Evolutionary conservation across 2,113 vertebrate genomes (phyloP), one percentile per base, ranked within the genome.

Genomic region (Microcebus tavaratra): DNA sequence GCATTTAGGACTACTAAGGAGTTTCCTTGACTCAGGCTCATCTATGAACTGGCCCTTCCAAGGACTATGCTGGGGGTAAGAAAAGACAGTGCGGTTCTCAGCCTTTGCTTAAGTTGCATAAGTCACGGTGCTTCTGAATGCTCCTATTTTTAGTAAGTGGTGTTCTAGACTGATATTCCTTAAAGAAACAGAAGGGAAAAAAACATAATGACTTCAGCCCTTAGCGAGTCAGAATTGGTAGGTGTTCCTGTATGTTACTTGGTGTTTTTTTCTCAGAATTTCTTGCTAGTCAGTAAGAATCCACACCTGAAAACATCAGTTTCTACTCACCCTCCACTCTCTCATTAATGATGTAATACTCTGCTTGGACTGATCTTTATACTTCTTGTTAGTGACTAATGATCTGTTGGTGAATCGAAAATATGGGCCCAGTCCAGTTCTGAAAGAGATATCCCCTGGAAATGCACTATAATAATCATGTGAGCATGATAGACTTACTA

Each of bases 401-500:
- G 45, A 42, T 67, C n/a, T 82, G 5, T 45, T 84, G 42, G 18
- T 88, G 42, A 88, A 75, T 36, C 78, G 67, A 96, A 96, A 97
- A 79, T 78, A 68, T 17, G 2, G 18, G 42, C 27, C 42, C 20
- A 79, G 6, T 63, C 75, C 50, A 80, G 36, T 15, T 25, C 92
- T 29, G 21, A 63, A 82, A 95, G 91, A 92, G 82, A 57, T 31
- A 70, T 91, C 78, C 42, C 94, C 85, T 96, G 73, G 68, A 94
- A 95, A 94, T 79, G 15, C 8, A 59, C 34, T 65, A 80, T 94
- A 94, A 85, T 91, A 97, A 94, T 95, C 53, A 57, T 34, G 48
- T 73, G 55, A 90, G 57, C 39, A 68, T 48, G 27, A 1, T 90
- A 39, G 91, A 94, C 94, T 95, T 85, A 79, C 21, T 76, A 53